phyloP scores from a whole-genome alignment of 2,113 vertebrate species.

The Genyomyrus donnyi region DNA sequence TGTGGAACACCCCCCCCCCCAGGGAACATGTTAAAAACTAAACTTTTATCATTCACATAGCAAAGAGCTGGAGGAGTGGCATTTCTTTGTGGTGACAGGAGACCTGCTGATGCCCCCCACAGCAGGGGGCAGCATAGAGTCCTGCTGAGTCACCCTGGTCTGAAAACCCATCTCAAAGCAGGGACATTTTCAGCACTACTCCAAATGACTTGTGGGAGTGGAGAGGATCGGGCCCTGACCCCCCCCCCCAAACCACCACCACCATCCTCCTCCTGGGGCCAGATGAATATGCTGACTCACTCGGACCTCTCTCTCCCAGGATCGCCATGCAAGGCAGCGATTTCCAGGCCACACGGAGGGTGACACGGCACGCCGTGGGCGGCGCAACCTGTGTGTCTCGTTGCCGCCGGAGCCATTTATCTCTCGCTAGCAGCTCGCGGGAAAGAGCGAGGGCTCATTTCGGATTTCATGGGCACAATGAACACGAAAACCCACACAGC shows the following conservation, averaged over 20 bases:
- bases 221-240: not conserved
- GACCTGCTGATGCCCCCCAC: not conserved
- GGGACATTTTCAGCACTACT: not conserved
- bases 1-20: too few relatives aligned
- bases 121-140: not conserved
- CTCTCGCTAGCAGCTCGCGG: conserved; percentile 45
- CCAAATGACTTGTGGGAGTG: not conserved
- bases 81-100: not conserved
- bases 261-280: not conserved
- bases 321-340: not conserved
- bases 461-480: conserved; percentile 43
- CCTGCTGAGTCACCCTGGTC: not conserved
- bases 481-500: not conserved
- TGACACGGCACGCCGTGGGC: not conserved
- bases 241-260: not conserved
- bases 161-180: not conserved
- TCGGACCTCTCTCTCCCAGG: not conserved
- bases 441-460: conserved; percentile 37
- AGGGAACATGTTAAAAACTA: not conserved
- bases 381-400: conserved; percentile 37
- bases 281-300: not conserved
- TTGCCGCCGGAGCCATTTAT: conserved; percentile 41
- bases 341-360: not conserved
- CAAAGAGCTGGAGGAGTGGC: not conserved
- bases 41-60: not conserved